Evolutionary conservation across 2,113 vertebrate genomes (phyloP).

Genomic region (Chaetura pelagica): DNA sequence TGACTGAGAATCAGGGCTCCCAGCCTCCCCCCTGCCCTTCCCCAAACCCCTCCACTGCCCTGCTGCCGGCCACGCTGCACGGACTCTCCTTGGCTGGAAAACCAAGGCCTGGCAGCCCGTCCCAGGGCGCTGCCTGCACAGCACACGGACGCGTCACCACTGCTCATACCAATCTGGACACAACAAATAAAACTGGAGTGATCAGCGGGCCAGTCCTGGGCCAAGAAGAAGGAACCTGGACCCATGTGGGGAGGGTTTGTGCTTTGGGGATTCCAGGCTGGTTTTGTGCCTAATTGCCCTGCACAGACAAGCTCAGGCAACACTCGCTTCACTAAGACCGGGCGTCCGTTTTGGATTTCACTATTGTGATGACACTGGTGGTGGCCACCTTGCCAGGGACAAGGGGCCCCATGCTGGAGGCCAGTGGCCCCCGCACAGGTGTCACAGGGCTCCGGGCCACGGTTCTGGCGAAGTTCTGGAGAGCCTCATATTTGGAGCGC

Average conservation of each 20-base stretch:
- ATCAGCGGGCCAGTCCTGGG: constrained; percentile 61
- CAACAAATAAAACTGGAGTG: constrained; percentile 65
- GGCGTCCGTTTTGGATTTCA: constrained; percentile 97
- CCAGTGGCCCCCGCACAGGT: constrained; percentile 86
- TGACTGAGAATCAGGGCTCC: constrained; percentile 20
- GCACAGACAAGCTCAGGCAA: constrained; percentile 79
- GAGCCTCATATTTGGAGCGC: constrained; percentile 97
- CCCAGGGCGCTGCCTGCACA: constrained; percentile 50
- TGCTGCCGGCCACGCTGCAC: not conserved
- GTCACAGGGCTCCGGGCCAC: constrained; percentile 93
- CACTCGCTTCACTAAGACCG: constrained; percentile 87
- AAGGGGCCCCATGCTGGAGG: constrained; percentile 89
- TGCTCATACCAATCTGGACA: constrained; percentile 69
- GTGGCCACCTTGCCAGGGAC: constrained; percentile 95
- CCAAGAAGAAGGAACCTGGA: constrained; percentile 43
- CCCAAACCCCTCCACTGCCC: not conserved
- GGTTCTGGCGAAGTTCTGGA: constrained; percentile 97
- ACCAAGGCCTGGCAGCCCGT: constrained; percentile 25
- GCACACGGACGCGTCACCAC: constrained; percentile 48
- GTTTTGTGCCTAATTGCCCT: constrained; percentile 83
- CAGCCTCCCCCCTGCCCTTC: not conserved
- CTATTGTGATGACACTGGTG: constrained; percentile 99
- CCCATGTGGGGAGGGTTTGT: constrained; percentile 63
- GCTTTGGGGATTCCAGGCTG: constrained; percentile 73
- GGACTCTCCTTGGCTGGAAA: constrained; percentile 45